phyloP scores from a whole-genome alignment of 2,888 invertebrate genomes.

The Thyatira batis region DNA sequence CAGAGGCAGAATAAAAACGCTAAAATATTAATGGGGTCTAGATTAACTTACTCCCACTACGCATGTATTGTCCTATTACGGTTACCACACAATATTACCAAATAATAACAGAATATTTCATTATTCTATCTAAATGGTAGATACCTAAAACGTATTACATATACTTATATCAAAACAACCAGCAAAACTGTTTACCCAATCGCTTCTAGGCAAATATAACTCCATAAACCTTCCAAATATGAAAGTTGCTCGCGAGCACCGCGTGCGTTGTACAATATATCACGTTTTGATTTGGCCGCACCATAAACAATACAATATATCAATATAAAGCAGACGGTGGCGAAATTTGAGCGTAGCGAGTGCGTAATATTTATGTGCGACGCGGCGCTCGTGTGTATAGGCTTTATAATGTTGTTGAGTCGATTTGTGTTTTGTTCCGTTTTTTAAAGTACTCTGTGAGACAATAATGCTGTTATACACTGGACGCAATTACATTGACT shows the following conservation, averaged over 20 bases:
- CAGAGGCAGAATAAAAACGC: neutral
- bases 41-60: too few species aligned
- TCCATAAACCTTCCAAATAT: constrained; percentile 73
- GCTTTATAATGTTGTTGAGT: constrained; percentile 42
- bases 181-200: constrained; percentile 6
- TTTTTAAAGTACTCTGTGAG: constrained; percentile 22
- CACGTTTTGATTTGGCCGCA: constrained; percentile 81
- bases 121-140: too few species aligned
- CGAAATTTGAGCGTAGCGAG: constrained; percentile 80
- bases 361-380: constrained; percentile 76
- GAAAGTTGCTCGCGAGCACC: constrained; percentile 78
- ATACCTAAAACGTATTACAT: too few species aligned
- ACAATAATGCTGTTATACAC: constrained; percentile 4
- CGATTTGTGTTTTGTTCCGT: constrained; percentile 37
- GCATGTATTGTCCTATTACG: too few species aligned
- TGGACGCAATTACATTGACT: neutral
- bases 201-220: constrained; percentile 57
- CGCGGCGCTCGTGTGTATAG: constrained; percentile 34
- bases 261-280: constrained; percentile 77
- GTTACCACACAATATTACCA: too few species aligned
- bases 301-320: constrained; percentile 83
- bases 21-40: too few species aligned
- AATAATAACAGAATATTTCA: too few species aligned
- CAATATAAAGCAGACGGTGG: constrained; percentile 82
- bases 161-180: too few species aligned